phyloP scores from a whole-genome alignment of 2,797 vertebrate species.

The Acestrorhynchus altus region DNA sequence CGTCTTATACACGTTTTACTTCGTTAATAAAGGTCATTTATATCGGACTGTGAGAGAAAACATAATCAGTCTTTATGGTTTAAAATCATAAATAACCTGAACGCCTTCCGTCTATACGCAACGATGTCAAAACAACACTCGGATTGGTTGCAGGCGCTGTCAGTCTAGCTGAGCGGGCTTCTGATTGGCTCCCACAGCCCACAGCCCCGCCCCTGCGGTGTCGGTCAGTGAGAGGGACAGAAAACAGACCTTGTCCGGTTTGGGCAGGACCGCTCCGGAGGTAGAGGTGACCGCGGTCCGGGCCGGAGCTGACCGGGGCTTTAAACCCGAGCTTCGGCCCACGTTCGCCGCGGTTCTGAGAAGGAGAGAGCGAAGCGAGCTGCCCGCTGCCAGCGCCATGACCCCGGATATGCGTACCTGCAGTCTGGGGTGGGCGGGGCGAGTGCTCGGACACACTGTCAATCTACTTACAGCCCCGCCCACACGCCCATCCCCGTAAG shows the following conservation, averaged over 20 bases:
- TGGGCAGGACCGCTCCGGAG: slow-evolving; percentile 88
- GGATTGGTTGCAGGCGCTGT: slow-evolving; percentile 60
- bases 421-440: neutral
- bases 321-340: slow-evolving; percentile 3
- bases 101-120: no score
- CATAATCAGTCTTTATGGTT: no score
- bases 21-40: no score
- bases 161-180: accelerated
- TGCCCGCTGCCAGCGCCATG: slow-evolving; percentile 43
- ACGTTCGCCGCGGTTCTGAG: slow-evolving; percentile 3
- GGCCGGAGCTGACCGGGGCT: slow-evolving; percentile 50
- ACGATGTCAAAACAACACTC: neutral
- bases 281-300: slow-evolving; percentile 80
- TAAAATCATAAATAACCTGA: no score
- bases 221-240: neutral
- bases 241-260: slow-evolving; percentile 89
- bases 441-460: no score
- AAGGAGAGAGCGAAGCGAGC: slow-evolving; percentile 28
- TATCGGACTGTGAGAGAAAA: no score
- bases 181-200: neutral
- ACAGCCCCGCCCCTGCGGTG: slow-evolving; percentile 22
- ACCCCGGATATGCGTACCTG: slow-evolving; percentile 5
- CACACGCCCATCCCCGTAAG: no score
- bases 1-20: no score
- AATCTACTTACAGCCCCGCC: no score